A percentile compares a stretch with the other conserved stretches of the same genome.
Evolutionary conservation across 2,797 vertebrate species (phyloP).

Genomic region (Phalanger gymnotis): DNA sequence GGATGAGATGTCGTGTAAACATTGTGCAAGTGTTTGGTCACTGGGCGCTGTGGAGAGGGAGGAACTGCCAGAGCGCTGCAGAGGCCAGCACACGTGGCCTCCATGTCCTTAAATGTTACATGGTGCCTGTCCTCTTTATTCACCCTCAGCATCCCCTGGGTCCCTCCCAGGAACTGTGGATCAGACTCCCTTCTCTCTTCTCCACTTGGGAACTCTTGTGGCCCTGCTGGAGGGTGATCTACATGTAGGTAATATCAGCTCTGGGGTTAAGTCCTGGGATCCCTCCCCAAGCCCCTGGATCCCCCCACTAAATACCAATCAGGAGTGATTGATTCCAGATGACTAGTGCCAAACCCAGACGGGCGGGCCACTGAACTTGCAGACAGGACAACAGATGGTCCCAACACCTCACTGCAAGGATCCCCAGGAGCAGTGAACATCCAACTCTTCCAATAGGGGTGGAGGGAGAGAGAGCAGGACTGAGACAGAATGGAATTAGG

Average conservation of each 20-base stretch:
- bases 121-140: background rate
- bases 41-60: background rate
- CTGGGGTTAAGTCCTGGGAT: background rate
- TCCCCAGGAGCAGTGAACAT: slow-evolving; percentile 3
- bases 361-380: background rate
- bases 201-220: background rate
- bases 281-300: background rate
- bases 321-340: background rate
- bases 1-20: slow-evolving; percentile 2
- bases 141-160: background rate
- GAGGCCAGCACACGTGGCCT: slow-evolving; percentile 1
- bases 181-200: background rate
- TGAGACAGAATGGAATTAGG: background rate
- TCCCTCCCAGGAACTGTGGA: background rate
- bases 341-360: background rate
- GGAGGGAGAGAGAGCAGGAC: slow-evolving; percentile 21
- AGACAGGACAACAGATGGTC: background rate
- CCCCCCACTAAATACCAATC: background rate
- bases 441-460: slow-evolving; percentile 35
- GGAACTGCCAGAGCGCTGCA: background rate
- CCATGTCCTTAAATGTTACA: slow-evolving; percentile 1
- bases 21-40: slow-evolving; percentile 7
- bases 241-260: background rate
- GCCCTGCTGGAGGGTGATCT: background rate
- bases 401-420: background rate